Base-by-base conservation (phyloP, 2,797 vertebrate genomes). In the Adelosebastes latens region DNA sequence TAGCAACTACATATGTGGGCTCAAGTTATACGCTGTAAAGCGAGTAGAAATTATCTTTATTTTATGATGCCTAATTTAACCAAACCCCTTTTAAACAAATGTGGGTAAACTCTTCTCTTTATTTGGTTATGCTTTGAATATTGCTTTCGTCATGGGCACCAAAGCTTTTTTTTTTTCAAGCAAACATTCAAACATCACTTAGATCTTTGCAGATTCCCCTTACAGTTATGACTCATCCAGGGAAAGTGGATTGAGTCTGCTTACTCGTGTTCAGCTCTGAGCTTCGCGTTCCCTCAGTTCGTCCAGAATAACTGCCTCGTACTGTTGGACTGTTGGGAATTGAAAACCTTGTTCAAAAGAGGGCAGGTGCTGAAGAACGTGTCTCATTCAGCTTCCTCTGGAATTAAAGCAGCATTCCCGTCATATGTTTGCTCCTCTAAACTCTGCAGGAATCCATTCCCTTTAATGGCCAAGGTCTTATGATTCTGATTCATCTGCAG, bases 401-500 rank as follows among this genome's bases (percentile, higher is more conserved):
- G 62, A 78, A 58, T 63, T 31, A 72, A 76, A 78, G 72, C 81
- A 36, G 34, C 56, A 20, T 55, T 79, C 72, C 58, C 4, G 59
- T 79, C 72, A 56, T 70, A 18, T 29, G 71, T 76, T 60, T 31
- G 20, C 58, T 81, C 56, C 65, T 65, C 52, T 42, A 16, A 77
- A 78, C 72, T 2, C 71, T 13, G 53, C 18, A 53, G 31, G 63
- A 79, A 68, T 75, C 31, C 24, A 42, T 46, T 59, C 63, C 16
- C 39, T 74, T 71, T 77, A 80, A 70, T 29, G 58, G 29, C 76
- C 2, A 7, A 70, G 42, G 87, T 90, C 88, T 89, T 77, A 81
- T 88, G 91, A 91, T 90, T 86, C 76, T 60, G 73, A 92, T 86
- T 91, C 77, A 87, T 81, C 83, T 60, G 10, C 61, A 13, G 63